Percentiles rank a stretch among this genome's conserved stretches.
Conservation (phyloP, 2,797 vertebrate species). For the Mus minutoides region DNA sequence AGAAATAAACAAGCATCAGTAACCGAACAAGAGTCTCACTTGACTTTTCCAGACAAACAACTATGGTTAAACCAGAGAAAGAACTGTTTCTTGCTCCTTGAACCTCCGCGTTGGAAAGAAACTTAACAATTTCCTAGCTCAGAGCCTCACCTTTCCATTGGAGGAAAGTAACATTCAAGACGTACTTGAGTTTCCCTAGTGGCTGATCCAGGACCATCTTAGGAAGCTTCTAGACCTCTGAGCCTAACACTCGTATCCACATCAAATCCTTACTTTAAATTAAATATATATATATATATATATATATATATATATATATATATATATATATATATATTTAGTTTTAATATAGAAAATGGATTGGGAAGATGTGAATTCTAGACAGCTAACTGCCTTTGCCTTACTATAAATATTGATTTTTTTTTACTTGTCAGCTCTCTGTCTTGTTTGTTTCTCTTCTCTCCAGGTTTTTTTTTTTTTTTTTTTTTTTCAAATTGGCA, state of each 20-base stretch:
- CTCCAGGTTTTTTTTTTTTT: constrained; percentile 4
- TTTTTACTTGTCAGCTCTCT: constrained; percentile 28
- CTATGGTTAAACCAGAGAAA: constrained; percentile 30
- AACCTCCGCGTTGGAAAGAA: constrained; percentile 8
- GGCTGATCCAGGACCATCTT: not conserved
- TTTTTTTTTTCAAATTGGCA: not conserved
- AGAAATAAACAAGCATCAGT: not conserved
- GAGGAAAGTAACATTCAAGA: not conserved
- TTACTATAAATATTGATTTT: constrained; percentile 43
- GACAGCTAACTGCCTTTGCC: constrained; percentile 18
- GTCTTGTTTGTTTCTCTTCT: constrained; percentile 42
- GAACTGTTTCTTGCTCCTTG: constrained; percentile 43
- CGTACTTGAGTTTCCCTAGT: not conserved
- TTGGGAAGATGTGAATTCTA: constrained; percentile 13
- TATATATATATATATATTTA: no score
- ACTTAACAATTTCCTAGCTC: not conserved
- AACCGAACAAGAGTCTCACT: not conserved
- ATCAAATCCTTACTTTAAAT: not conserved
- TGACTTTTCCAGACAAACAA: constrained; percentile 50
- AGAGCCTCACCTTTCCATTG: not conserved
- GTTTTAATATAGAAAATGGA: not conserved
- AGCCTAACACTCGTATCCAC: not conserved
- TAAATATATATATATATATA: no score
- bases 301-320: no score
- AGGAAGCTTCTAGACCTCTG: not conserved